Evolutionary conservation across 2,888 invertebrate genomes (phyloP).

Genomic region (Thecophora atra): DNA sequence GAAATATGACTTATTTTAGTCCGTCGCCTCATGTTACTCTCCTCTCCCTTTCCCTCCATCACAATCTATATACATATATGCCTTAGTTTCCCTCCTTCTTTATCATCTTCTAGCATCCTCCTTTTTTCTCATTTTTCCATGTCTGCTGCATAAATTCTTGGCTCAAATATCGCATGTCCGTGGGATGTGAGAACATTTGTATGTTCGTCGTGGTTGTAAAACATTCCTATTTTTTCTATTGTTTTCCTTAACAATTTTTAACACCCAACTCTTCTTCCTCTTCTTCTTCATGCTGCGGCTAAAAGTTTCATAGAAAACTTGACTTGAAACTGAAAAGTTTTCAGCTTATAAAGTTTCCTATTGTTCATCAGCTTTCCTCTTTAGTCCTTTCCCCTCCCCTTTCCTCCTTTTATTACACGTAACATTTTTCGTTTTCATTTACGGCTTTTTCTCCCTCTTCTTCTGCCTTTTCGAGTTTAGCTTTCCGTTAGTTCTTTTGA

Average conservation of each 20-base stretch:
- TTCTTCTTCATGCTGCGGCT: background rate
- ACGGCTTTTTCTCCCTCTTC: background rate
- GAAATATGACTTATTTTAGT: slow-evolving; percentile 24
- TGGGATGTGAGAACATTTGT: background rate
- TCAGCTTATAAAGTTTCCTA: slow-evolving; percentile 15
- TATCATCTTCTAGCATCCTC: slow-evolving; percentile 28
- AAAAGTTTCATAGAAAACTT: background rate
- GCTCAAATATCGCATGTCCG: background rate
- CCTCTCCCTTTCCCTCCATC: slow-evolving; percentile 9
- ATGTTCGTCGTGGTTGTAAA: background rate
- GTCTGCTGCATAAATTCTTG: slow-evolving; percentile 13
- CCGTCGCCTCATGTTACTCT: slow-evolving; percentile 4
- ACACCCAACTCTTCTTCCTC: slow-evolving; percentile 3
- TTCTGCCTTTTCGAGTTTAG: background rate
- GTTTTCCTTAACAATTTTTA: slow-evolving; percentile 14
- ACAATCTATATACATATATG: no score
- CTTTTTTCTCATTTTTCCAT: slow-evolving; percentile 24
- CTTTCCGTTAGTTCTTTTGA: background rate
- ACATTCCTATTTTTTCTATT: background rate
- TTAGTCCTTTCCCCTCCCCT: background rate
- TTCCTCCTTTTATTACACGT: background rate
- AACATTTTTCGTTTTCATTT: slow-evolving; percentile 5
- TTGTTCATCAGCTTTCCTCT: no score
- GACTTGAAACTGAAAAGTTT: slow-evolving; percentile 21
- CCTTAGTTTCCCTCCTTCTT: slow-evolving; percentile 24